Percentiles rank a stretch among this genome's conserved stretches.
Evolutionary conservation across 2,113 vertebrate genomes (phyloP).

Genomic region (Shinisaurus crocodilurus): DNA sequence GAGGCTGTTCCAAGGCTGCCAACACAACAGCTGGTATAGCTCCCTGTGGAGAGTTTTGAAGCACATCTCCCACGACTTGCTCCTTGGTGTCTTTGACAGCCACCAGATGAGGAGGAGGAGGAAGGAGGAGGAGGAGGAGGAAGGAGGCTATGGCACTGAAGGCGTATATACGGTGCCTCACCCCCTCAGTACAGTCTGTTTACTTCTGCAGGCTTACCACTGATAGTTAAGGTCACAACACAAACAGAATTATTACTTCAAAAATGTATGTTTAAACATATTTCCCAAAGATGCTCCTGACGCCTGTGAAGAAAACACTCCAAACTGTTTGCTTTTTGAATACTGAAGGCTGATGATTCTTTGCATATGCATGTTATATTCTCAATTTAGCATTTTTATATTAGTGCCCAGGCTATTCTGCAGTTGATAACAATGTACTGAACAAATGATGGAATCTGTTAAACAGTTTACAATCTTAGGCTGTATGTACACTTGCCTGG

Average conservation of each 20-base stretch:
- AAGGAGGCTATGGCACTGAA: background rate
- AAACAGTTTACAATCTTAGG: background rate
- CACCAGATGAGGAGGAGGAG: background rate
- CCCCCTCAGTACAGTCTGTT: conserved; percentile 31
- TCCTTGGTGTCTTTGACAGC: conserved; percentile 13
- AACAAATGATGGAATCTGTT: background rate
- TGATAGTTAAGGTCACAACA: conserved; percentile 48
- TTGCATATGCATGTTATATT: conserved; percentile 18
- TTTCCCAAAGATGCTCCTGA: conserved; percentile 66
- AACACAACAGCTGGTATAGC: conserved; percentile 62
- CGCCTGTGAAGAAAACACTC: conserved; percentile 65
- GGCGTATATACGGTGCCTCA: conserved; percentile 8
- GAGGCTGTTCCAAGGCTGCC: conserved; percentile 54
- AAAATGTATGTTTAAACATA: conserved; percentile 60
- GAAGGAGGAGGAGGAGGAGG: background rate
- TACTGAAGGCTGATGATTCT: conserved; percentile 55
- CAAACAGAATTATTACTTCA: background rate
- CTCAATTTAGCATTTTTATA: background rate
- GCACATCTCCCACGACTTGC: conserved; percentile 33
- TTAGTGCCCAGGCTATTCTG: conserved; percentile 34
- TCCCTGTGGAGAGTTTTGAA: background rate
- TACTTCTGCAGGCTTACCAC: conserved; percentile 44
- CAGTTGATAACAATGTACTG: conserved; percentile 17
- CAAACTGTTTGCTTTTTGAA: conserved; percentile 55
- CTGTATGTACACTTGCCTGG: background rate